Base-by-base conservation (phyloP, 2,888 invertebrate species). In the Leucophenga maculata region DNA sequence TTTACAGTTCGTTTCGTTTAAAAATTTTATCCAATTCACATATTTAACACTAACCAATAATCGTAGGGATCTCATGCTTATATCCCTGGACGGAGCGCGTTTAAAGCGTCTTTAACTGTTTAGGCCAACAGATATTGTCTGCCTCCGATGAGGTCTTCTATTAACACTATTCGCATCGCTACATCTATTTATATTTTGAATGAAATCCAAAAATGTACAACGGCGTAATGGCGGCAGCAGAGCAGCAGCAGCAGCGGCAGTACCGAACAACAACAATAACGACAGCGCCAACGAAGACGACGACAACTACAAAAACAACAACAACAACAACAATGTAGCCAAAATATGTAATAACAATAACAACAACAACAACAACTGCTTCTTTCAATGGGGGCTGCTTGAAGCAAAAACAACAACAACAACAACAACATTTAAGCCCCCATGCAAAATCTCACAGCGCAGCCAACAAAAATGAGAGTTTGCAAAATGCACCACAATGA, bases 141-240 rank as follows among this genome's bases (percentile, higher is more conserved):
- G 84, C 86, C 86, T 85, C 86, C 85, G 86, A 75, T 85, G 87
- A 85, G 86, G 87, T 85, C 86, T 87, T 88, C 84, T 86, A 87
- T 84, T 82, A 84, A 86, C 85, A 88, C 88, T 88, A 85, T 86
- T 83, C 84, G 83, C 86, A 84, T 85, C 85, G 82, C 79, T 82
- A 86, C 87, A 85, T 86, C 86, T 88, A 88, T 88, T 88, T 88
- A 88, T 88, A 88, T 87, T 87, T 86, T 87, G 86, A 84, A 83
- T 82, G 83, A 76, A 74, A 72, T 11, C 11, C 71, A 68, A 66
- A 57, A 57, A 26, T 26, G 26, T 31, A 31, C 67, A 20, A 32
- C 59, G n/a, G 26, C 59, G 59, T n/a, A 44, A 62, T 26, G 31
- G 60, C 68, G 16, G 55, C 71, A 4, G 26, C 26, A 26, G 26